Evolutionary conservation across 2,888 invertebrate species (phyloP), one percentile per base, ranked within the genome.

Genomic region (Cyaniris semiargus): DNA sequence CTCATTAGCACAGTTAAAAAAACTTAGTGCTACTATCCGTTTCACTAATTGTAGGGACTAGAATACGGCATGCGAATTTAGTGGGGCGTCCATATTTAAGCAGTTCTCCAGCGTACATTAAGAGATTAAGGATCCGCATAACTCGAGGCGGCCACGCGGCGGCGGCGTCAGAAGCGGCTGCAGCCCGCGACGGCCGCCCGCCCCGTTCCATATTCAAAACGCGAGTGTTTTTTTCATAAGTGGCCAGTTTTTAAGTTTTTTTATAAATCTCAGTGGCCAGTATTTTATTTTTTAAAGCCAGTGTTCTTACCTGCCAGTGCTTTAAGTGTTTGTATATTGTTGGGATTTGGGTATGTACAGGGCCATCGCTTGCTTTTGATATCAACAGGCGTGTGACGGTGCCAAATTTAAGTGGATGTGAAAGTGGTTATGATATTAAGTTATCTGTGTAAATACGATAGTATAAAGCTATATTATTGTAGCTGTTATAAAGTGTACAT

Each of bases 111-210:
- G 56, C 56, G 21, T n/a, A 13, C 74, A 53, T 74, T 53, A 72
- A 44, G 71, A 58, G 60, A 53, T 53, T 74, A 74, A 53, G 53
- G 53, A 53, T 74, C 38, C 72, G 44, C 72, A 44, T 72, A 44
- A 38, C 72, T 72, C 74, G 21, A 48, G 53, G 27, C 34, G 76
- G 70, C 21, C 48, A 75, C 79, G 85, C 87, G 87, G 85, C 85
- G 83, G 81, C 83, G 84, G 83, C 91, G 91, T 86, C 91, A 92
- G 87, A 90, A 84, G 85, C 89, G 88, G 86, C 83, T 85, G 85
- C 82, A 83, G 83, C 86, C 86, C 74, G 66, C 83, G 83, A 85
- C 85, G 84, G 83, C 86, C 88, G 90, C 87, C 86, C 91, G 91
- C 84, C 76, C 76, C 77, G 77, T 53, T 76, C 66, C 27, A 70